phyloP scores from a whole-genome alignment of 2,888 invertebrate genomes.

The Agrotis ipsilon region DNA sequence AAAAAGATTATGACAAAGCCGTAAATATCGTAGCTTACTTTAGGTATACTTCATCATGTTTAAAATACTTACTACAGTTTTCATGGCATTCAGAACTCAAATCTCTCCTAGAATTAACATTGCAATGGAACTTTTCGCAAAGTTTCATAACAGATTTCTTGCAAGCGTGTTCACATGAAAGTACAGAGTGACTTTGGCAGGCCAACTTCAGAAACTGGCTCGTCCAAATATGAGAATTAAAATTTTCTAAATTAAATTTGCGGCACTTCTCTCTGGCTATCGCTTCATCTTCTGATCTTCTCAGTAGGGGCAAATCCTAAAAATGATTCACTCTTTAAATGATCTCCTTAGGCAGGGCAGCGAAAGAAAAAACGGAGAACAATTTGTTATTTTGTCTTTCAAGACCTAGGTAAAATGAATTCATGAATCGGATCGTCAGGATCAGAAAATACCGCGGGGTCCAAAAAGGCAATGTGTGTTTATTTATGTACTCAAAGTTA shows the following conservation, averaged over 20 bases:
- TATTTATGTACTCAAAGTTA: too few species aligned
- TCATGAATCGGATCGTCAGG: too few species aligned
- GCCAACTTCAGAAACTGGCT: slow-evolving; percentile 19
- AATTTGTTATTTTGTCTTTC: background rate
- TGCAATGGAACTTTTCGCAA: slow-evolving; percentile 17
- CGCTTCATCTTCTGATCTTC: slow-evolving; percentile 25
- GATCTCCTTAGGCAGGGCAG: background rate
- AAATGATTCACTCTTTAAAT: slow-evolving; percentile 17
- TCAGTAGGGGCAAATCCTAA: slow-evolving; percentile 33
- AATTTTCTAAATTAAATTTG: slow-evolving; percentile 5
- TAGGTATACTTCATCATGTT: background rate
- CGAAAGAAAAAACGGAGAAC: background rate
- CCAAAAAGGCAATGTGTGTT: too few species aligned
- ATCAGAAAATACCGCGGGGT: too few species aligned
- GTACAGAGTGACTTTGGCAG: slow-evolving; percentile 1
- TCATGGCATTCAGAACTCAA: slow-evolving; percentile 18
- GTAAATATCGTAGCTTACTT: slow-evolving; percentile 7
- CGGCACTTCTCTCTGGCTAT: slow-evolving; percentile 22
- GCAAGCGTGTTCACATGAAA: slow-evolving; percentile 26
- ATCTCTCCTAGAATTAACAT: background rate
- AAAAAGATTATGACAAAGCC: slow-evolving; percentile 24
- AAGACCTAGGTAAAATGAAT: background rate
- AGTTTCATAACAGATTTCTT: slow-evolving; percentile 3
- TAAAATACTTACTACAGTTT: slow-evolving; percentile 23
- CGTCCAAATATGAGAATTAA: background rate